A percentile compares a stretch with the other conserved stretches of the same genome.
Evolutionary conservation across 2,888 invertebrate genomes (phyloP).

Genomic region (Stenurella melanura): DNA sequence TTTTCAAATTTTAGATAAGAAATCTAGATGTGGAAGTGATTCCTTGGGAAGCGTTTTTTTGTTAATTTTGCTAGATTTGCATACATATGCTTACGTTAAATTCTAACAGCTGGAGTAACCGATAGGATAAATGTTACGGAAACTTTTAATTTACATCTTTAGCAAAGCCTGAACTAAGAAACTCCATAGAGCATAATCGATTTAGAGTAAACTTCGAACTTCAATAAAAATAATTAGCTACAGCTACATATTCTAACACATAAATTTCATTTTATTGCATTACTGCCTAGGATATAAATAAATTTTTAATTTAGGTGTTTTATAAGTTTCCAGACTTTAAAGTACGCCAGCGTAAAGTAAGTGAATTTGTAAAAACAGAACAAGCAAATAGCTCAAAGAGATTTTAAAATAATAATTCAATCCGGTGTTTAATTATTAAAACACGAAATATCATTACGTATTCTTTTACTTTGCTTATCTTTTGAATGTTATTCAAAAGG

Average conservation of each 20-base stretch:
- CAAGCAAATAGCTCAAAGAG: conserved; percentile 5
- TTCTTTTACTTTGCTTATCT: conserved; percentile 28
- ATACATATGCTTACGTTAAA: not conserved
- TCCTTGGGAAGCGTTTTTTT: no score
- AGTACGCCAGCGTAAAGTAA: not conserved
- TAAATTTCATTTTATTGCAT: not conserved
- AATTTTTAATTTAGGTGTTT: conserved; percentile 19
- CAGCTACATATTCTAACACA: not conserved
- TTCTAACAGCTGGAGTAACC: not conserved
- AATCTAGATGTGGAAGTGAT: no score
- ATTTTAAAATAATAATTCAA: conserved; percentile 34
- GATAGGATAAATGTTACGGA: not conserved
- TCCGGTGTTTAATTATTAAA: conserved; percentile 21
- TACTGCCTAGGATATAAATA: conserved; percentile 9
- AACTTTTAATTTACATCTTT: not conserved
- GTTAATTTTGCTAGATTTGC: no score
- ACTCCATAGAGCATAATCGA: not conserved
- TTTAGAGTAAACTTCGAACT: not conserved
- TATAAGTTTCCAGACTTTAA: not conserved
- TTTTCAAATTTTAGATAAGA: no score
- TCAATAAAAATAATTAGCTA: conserved; percentile 1
- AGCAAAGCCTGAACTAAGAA: not conserved
- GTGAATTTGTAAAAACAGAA: conserved; percentile 18
- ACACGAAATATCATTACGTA: conserved; percentile 30
- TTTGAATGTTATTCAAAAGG: conserved; percentile 23